Evolutionary conservation across 2,113 vertebrate genomes (phyloP).

Genomic region (Macrotus californicus): DNA sequence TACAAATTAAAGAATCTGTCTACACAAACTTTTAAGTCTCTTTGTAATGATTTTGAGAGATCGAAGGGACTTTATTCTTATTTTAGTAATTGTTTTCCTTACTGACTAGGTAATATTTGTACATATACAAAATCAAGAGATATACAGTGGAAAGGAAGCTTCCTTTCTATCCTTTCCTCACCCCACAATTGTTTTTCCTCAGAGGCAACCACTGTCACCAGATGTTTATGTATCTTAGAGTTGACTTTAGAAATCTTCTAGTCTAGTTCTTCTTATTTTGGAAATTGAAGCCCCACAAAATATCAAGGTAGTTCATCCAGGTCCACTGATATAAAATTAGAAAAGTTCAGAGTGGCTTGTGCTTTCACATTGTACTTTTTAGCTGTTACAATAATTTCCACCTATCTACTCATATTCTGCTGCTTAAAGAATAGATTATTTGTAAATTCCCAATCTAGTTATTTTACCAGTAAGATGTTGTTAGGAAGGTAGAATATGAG

Average conservation of each 20-base stretch:
- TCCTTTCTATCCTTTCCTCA: neutral
- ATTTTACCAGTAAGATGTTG: neutral
- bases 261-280: neutral
- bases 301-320: neutral
- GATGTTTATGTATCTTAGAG: neutral
- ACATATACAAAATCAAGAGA: neutral
- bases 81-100: constrained; percentile 10
- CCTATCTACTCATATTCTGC: neutral
- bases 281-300: neutral
- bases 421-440: neutral
- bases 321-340: neutral
- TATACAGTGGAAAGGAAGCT: neutral
- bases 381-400: neutral
- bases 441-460: neutral
- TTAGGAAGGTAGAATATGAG: neutral
- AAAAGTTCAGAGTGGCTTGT: neutral
- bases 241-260: neutral
- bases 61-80: neutral
- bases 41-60: neutral
- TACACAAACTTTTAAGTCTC: neutral
- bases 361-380: neutral
- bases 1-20: neutral
- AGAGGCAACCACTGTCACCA: neutral
- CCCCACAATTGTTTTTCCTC: neutral
- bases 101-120: neutral